phyloP scores from a whole-genome alignment of 2,888 invertebrate species.

The Oscheius onirici region DNA sequence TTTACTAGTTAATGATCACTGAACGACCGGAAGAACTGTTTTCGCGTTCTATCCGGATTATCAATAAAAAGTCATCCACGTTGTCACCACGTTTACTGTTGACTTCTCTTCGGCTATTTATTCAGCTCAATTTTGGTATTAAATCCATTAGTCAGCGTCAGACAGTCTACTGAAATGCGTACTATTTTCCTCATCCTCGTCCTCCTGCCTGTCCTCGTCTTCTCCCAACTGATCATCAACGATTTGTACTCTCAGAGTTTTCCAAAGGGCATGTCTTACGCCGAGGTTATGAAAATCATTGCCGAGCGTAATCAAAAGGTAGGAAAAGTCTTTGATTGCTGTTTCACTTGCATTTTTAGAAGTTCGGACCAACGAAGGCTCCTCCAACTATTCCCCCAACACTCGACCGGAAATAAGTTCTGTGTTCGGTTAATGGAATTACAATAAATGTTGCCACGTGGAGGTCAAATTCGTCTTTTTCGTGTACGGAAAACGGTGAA shows the following conservation, averaged over 20 bases:
- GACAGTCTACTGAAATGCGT: background rate
- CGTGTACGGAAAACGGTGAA: no score
- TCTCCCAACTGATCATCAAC: background rate
- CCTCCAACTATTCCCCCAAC: background rate
- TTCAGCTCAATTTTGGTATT: no score
- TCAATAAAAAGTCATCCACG: no score
- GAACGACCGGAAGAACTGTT: no score
- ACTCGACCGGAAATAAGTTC: background rate
- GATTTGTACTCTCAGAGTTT: background rate
- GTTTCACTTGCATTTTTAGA: background rate
- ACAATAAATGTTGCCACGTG: no score
- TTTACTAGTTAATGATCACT: no score
- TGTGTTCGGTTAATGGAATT: background rate
- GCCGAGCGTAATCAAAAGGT: background rate
- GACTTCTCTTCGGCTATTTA: no score
- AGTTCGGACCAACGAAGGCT: background rate
- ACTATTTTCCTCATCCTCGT: background rate
- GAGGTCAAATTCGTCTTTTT: no score
- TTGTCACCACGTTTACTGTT: no score
- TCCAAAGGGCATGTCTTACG: background rate
- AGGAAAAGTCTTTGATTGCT: background rate
- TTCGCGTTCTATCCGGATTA: no score
- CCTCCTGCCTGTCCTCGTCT: background rate
- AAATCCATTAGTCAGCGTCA: background rate
- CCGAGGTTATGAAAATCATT: background rate